These are phyloP conservation scores for Ceyx cyanopectus DNA, from an alignment of 2,113 vertebrate genomes.

Conservation along the genomic window DNA sequence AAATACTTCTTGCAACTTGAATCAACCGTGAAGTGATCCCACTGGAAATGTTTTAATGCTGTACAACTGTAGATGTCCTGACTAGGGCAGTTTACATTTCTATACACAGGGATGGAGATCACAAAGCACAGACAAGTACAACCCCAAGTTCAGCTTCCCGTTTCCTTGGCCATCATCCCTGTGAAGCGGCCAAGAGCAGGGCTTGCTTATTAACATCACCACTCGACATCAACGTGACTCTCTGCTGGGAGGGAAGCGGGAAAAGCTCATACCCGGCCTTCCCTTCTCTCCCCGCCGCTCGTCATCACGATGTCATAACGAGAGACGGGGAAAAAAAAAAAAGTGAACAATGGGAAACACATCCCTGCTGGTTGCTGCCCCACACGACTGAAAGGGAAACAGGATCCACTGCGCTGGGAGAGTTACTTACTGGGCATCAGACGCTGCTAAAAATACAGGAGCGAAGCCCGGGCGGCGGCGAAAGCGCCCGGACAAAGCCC, in stretches of 20 bases:
- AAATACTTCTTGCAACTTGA: background rate
- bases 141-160: background rate
- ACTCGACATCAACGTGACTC: background rate
- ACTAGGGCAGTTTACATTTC: background rate
- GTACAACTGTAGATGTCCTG: rapidly evolving
- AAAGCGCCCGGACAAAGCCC: background rate
- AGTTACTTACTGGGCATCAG: background rate
- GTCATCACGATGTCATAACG: background rate
- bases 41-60: no score
- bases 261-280: background rate
- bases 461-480: background rate
- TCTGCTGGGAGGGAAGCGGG: background rate
- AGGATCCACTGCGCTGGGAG: background rate
- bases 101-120: background rate
- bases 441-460: background rate
- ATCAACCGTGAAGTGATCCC: background rate
- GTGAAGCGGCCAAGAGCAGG: background rate
- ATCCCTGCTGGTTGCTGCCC: background rate
- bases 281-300: background rate
- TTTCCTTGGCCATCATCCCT: background rate
- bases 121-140: background rate
- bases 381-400: background rate
- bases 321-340: background rate
- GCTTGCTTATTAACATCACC: background rate
- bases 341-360: background rate